Evolutionary conservation across 2,888 invertebrate species (phyloP).

Genomic region (Bombylius major): DNA sequence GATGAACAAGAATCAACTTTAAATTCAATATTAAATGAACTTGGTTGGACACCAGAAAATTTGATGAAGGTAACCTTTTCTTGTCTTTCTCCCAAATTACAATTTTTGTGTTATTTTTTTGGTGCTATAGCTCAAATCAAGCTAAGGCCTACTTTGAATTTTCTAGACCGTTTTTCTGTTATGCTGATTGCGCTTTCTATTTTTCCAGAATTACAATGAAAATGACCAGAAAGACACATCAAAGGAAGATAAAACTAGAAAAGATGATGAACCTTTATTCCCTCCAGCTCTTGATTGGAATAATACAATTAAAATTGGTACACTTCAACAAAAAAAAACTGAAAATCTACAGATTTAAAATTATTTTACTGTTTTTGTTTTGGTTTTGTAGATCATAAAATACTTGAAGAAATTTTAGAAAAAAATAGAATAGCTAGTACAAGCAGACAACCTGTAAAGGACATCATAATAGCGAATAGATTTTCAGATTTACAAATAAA

Average conservation of each 20-base stretch:
- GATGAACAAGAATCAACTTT: background rate
- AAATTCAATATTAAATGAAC: slow-evolving; percentile 1
- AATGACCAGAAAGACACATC: background rate
- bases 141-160: too few species aligned
- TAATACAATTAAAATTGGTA: slow-evolving; percentile 19
- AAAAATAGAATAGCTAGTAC: background rate
- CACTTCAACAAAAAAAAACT: background rate
- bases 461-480: slow-evolving; percentile 15
- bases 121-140: too few species aligned
- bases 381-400: slow-evolving; percentile 9
- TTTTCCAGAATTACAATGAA: too few species aligned
- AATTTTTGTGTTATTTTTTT: background rate
- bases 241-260: background rate
- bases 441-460: background rate
- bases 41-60: slow-evolving; percentile 1
- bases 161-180: too few species aligned
- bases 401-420: slow-evolving; percentile 17
- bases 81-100: too few species aligned
- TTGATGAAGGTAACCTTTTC: background rate
- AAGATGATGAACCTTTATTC: slow-evolving; percentile 9
- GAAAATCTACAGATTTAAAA: background rate
- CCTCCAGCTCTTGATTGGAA: slow-evolving; percentile 16
- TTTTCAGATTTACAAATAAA: slow-evolving; percentile 25
- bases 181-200: too few species aligned
- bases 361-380: background rate